These are phyloP conservation scores for Anoplius nigerrimus DNA, from an alignment of 2,888 invertebrate genomes.

Conservation along the genomic window DNA sequence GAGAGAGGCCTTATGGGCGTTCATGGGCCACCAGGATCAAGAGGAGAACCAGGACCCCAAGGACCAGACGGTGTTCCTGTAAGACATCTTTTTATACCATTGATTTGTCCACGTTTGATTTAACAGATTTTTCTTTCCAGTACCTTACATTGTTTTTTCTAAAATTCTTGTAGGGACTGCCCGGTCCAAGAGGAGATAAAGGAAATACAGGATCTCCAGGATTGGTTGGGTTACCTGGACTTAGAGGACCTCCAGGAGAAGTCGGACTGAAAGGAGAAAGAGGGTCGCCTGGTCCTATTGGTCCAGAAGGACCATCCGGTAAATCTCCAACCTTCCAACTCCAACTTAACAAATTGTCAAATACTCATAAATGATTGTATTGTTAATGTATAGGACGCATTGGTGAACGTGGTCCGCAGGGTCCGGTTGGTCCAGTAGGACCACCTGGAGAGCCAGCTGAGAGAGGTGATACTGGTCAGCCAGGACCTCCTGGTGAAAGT, in stretches of 20 bases:
- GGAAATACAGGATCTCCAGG: slow-evolving; percentile 85
- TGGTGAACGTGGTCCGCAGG: slow-evolving; percentile 87
- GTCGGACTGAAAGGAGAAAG: slow-evolving; percentile 87
- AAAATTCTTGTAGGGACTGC: slow-evolving; percentile 77
- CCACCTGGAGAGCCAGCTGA: slow-evolving; percentile 89
- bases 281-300: slow-evolving; percentile 81
- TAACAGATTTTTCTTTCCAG: background rate
- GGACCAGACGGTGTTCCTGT: slow-evolving; percentile 84
- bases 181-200: slow-evolving; percentile 82
- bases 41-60: slow-evolving; percentile 82
- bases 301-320: slow-evolving; percentile 87
- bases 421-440: slow-evolving; percentile 84
- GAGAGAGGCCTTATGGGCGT: slow-evolving; percentile 84
- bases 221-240: slow-evolving; percentile 83
- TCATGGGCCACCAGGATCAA: slow-evolving; percentile 80
- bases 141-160: slow-evolving; percentile 5
- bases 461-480: slow-evolving; percentile 85
- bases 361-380: too few species aligned
- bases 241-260: slow-evolving; percentile 81
- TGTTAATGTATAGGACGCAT: slow-evolving; percentile 77
- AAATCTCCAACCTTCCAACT: background rate
- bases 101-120: background rate
- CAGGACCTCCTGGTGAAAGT: slow-evolving; percentile 83
- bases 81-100: slow-evolving; percentile 40
- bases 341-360: too few species aligned